Evolutionary conservation across 64 coral and sea anemone genomes (phyloP), one percentile per base, ranked within the genome.

Genomic region (Porites australiensis): DNA sequence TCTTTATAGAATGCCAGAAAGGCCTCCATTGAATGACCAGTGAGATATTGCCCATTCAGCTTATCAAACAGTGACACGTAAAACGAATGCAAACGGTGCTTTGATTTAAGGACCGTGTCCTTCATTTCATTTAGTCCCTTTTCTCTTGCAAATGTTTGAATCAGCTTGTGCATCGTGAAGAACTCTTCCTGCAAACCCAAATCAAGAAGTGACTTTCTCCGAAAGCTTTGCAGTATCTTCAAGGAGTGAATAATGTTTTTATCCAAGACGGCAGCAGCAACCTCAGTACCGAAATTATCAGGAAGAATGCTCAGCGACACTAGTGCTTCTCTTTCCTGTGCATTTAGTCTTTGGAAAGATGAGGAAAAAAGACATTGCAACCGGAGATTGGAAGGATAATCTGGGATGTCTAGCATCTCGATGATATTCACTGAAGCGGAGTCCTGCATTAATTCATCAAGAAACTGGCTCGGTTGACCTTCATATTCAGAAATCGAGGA

Each of bases 201-300:
- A 37, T 87, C 84, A 50, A 88, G 6, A 18, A 77, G 68, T 19
- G 86, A 57, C 37, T 88, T 57, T 12, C 54, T 57, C 54, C 54
- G 54, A 57, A 57, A 12, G 5, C 54, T 57, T 57, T 57, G 54
- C 12, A 57, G 6, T 57, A 57, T 57, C 54, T 57, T 57, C 5
- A 0, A 4, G 54, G 54, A 1, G 1, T 88, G 47, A 11, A 23
- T 2, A 19, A 6, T 55, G 27, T 3, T 37, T 57, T n/a, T 18
- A 50, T 8, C 45, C 11, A 87, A 27, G 7, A 87, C 85, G 57
- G 85, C 66, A 11, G 68, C 47, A 57, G 85, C 85, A 22, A 71
- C 85, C 19, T 73, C 85, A 11, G 19, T 43, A 57, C 74, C 64
- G 74, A 87, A 87, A 11, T 67, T 73, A 20, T 71, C 50, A 7